Evolutionary conservation across 2,888 invertebrate species (phyloP), one percentile per base, ranked within the genome.

Genomic region (Hirtodrosophila duncani): DNA sequence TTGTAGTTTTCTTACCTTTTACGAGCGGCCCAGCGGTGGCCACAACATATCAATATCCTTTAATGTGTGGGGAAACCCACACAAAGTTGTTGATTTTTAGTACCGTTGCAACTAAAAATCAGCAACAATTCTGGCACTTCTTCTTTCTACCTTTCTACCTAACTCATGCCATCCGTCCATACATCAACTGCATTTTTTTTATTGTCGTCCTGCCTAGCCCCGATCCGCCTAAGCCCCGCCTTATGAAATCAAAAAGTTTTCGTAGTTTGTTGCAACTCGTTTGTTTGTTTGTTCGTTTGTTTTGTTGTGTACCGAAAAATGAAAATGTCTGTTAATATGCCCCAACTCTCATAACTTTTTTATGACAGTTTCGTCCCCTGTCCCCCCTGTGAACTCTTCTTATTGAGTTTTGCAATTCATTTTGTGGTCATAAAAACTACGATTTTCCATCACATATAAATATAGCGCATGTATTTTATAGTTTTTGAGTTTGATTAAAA

Each of bases 21-120:
- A 44, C 33, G 44, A 49, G 49, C 31, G n/a, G n/a, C n/a, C n/a
- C n/a, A n/a, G n/a, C n/a, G n/a, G n/a, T n/a, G n/a, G n/a, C n/a
- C n/a, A n/a, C 49, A 65, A 59, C 63, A 67, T 77, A 69, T 64
- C 72, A 72, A 72, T 72, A 69, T 69, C 71, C 68, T n/a, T n/a
- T n/a, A n/a, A n/a, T n/a, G n/a, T n/a, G n/a, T n/a, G 30, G 29
- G 30, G 44, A 43, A 26, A 51, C 21, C 21, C 41, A 36, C 60
- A 67, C 61, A 71, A 66, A 68, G 68, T 72, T 68, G 68, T 36
- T 66, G 63, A 64, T 43, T 52, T 46, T 44, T 45, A 34, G 50
- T 61, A n/a, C n/a, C 51, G 37, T 24, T 50, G 48, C 41, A 50
- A 62, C 58, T 46, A 58, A 74, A 65, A 68, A 58, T 61, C 57